Conservation (phyloP, 1,140 invertebrate species). For the Thalassaphorura encarpata region DNA sequence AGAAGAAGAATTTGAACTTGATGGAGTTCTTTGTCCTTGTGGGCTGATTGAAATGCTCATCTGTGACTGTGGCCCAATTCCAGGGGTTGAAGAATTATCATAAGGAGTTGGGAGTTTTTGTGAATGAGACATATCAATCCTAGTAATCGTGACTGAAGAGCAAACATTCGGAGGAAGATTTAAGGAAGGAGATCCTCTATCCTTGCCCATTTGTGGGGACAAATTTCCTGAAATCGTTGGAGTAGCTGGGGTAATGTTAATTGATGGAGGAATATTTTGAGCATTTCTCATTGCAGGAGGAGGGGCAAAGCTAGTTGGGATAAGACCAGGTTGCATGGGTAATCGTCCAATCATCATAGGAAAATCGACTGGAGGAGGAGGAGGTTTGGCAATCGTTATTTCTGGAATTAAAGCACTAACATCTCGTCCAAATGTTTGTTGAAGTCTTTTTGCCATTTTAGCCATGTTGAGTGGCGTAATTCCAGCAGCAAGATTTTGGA, state of each 20-base stretch:
- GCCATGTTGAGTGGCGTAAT: too few relatives aligned
- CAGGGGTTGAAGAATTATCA: slow-evolving; percentile 19
- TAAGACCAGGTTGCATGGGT: slow-evolving; percentile 26
- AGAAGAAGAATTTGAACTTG: too few relatives aligned
- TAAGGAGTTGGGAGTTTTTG: slow-evolving; percentile 21
- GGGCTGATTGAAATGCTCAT: background rate
- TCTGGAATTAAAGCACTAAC: too few relatives aligned
- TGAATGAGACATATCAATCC: slow-evolving; percentile 29
- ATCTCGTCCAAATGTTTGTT: too few relatives aligned
- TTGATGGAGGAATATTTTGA: slow-evolving; percentile 15
- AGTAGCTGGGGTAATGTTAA: slow-evolving; percentile 26
- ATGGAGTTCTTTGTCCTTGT: too few relatives aligned
- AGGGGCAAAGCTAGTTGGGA: slow-evolving; percentile 14
- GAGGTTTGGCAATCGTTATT: slow-evolving; percentile 17
- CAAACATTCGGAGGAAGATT: slow-evolving; percentile 22
- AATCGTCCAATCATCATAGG: slow-evolving; percentile 7
- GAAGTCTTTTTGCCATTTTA: too few relatives aligned
- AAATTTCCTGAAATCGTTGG: slow-evolving; percentile 3
- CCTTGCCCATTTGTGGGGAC: too few relatives aligned
- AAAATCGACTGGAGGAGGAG: slow-evolving; percentile 11
- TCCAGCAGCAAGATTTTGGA: too few relatives aligned
- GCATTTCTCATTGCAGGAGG: background rate
- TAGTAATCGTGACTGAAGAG: slow-evolving; percentile 31
- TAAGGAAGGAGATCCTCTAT: slow-evolving; percentile 5
- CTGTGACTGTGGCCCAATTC: slow-evolving; percentile 16